phyloP scores from a whole-genome alignment of 2,113 vertebrate genomes.

The Bagarius yarrelli region DNA sequence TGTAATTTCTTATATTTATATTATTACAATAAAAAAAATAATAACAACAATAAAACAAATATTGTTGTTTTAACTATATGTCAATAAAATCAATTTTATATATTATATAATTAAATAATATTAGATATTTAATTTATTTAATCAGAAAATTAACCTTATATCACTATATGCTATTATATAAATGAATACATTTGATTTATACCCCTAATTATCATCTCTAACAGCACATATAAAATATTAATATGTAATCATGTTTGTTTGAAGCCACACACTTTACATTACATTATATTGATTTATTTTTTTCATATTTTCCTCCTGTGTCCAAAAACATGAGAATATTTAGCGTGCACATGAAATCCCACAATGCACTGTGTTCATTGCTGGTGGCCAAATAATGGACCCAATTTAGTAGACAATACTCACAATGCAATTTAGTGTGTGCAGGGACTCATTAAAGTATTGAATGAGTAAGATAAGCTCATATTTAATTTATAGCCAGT shows the following conservation, averaged over 20 bases:
- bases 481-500: not conserved
- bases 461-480: not conserved
- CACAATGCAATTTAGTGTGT: not conserved
- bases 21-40: too few species aligned
- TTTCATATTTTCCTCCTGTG: not conserved
- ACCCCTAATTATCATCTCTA: not conserved
- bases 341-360: not conserved
- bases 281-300: too few species aligned
- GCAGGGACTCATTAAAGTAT: not conserved
- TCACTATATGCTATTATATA: not conserved
- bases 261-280: not conserved
- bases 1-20: too few species aligned
- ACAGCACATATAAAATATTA: not conserved
- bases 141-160: too few species aligned
- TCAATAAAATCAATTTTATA: too few species aligned
- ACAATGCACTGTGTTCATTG: not conserved
- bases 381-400: not conserved
- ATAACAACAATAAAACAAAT: too few species aligned
- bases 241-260: not conserved
- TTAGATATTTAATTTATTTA: too few species aligned
- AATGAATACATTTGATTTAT: not conserved
- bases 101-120: too few species aligned
- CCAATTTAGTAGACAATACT: not conserved
- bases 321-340: not conserved
- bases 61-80: too few species aligned